Base-by-base conservation (phyloP, 1,140 invertebrate genomes). In the Anoplophora glabripennis region DNA sequence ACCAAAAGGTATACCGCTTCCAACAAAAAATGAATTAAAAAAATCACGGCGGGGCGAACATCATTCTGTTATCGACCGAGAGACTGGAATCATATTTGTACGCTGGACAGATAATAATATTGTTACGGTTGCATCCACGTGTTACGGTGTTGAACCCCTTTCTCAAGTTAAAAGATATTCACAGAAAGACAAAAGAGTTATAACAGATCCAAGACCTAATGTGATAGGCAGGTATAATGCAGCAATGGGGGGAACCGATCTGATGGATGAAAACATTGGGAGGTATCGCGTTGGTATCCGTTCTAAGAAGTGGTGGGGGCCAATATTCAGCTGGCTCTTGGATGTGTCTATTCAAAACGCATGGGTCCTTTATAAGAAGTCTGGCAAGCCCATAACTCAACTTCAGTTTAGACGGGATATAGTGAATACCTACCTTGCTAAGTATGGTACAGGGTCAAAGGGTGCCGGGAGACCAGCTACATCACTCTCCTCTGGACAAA, bases 291-390 rank as follows among this genome's bases (percentile, higher is more conserved):
- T 75, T 35, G 34, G 38, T 8, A 72, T 75, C 44, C 36, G 71
- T 1, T 52, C 59, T 21, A 73, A 73, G 59, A 75, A 71, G 61
- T 75, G 72, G 73, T 75, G 70, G 57, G 75, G 67, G 69, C 63
- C 64, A 3, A 49, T 74, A 35, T 63, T 74, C 41, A 65, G 68
- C 40, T 69, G 64, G 58, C 54, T 69, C n/a, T 14, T 74, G 21
- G 68, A 73, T 64, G 67, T 67, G 52, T 48, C 56, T n/a, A 57
- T 72, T 11, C 63, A 72, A 63, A 75, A 75, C 61, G 71, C 69
- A n/a, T 76, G 72, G 63, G 60, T 69, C 46, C 47, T 68, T 34
- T 59, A 66, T 38, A 65, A 65, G 62, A 61, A 64, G 53, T 51
- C 58, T 38, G 65, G 58, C 36, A 48, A 57, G 21, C 34, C 38